A percentile compares a stretch with the other conserved stretches of the same genome.
Conservation (phyloP, 1,140 invertebrate genomes). For the Platyscapa corneri region DNA sequence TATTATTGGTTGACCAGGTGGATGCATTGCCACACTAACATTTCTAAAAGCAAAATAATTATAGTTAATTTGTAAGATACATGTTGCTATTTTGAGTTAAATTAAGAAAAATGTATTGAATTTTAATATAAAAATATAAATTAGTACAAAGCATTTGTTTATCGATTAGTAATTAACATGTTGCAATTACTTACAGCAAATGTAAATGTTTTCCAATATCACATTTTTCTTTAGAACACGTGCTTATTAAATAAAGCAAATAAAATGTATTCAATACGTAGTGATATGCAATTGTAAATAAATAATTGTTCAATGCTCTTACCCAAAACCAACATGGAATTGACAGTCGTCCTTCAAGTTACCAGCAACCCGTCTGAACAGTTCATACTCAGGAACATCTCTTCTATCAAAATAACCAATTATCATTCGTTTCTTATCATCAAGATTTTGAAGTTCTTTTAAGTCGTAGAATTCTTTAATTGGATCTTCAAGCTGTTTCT, state of each 20-base stretch:
- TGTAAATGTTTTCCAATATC: constrained; percentile 69
- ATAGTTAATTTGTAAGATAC: not conserved
- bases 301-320: constrained; percentile 68
- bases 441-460: constrained; percentile 85
- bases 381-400: constrained; percentile 86
- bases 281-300: constrained; percentile 4
- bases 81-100: not conserved
- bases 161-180: constrained; percentile 25
- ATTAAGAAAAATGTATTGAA: not conserved
- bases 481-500: constrained; percentile 93
- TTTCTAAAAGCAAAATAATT: constrained; percentile 65
- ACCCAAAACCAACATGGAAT: constrained; percentile 95
- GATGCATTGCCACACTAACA: constrained; percentile 85
- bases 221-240: constrained; percentile 71
- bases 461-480: constrained; percentile 86
- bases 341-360: constrained; percentile 96
- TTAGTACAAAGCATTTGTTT: not conserved
- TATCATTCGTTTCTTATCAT: constrained; percentile 92
- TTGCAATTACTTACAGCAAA: constrained; percentile 67
- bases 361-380: constrained; percentile 87
- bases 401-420: constrained; percentile 94
- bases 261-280: constrained; percentile 32
- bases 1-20: constrained; percentile 84
- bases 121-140: not conserved
- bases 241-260: constrained; percentile 68